Conservation (phyloP, 2,888 invertebrate species). For the Orthosia gothica region DNA sequence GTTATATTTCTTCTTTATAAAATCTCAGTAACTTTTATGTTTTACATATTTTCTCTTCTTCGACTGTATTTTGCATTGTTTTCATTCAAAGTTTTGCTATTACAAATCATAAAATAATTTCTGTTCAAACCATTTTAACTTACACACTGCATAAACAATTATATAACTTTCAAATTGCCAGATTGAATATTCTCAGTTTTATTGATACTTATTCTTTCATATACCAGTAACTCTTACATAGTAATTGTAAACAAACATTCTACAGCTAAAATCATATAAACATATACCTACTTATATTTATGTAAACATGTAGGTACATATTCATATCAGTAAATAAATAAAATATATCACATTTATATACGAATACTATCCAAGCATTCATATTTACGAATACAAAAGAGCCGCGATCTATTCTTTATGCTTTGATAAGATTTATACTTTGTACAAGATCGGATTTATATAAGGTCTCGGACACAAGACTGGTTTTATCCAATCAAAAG, state of each 20-base stretch:
- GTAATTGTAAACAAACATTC: neutral
- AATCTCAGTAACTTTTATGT: conserved; percentile 15
- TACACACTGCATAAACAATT: no score
- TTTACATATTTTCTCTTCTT: neutral
- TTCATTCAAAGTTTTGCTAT: neutral
- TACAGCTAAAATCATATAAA: neutral
- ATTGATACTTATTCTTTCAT: neutral
- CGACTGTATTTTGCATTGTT: neutral
- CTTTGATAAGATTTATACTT: conserved; percentile 52
- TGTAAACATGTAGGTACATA: conserved; percentile 4
- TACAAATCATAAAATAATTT: neutral
- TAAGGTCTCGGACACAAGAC: conserved; percentile 4
- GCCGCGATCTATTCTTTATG: conserved; percentile 29
- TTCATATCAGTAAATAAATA: conserved; percentile 28
- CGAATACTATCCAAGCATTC: conserved; percentile 23
- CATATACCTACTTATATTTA: neutral
- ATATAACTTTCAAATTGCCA: neutral
- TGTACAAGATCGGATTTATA: conserved; percentile 32
- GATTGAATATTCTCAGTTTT: neutral
- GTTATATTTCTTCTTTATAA: conserved; percentile 22
- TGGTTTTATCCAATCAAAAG: conserved; percentile 7
- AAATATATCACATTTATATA: conserved; percentile 20
- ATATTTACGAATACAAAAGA: conserved; percentile 49
- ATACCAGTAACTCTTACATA: no score
- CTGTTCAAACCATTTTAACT: no score